phyloP scores from a whole-genome alignment of 2,888 invertebrate genomes.

The Spodoptera picta region DNA sequence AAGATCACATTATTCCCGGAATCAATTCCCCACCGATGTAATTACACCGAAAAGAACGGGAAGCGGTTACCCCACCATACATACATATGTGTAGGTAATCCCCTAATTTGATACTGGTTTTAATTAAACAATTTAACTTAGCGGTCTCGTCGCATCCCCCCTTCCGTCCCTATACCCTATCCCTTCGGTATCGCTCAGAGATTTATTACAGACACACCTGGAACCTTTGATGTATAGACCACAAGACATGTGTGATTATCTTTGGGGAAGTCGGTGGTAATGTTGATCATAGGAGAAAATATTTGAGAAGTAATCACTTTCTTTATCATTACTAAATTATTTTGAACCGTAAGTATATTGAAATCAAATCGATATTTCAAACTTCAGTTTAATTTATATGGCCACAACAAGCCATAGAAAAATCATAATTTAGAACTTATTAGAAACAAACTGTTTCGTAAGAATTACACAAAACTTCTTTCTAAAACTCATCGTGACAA shows the following conservation, averaged over 20 bases:
- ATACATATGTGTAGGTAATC: constrained; percentile 52
- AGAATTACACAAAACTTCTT: no score
- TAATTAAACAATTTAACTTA: constrained; percentile 66
- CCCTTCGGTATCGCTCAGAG: constrained; percentile 11
- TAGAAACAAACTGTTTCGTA: no score
- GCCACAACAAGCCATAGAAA: no score
- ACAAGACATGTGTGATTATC: constrained; percentile 72
- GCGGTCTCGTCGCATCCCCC: constrained; percentile 35
- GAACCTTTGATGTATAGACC: constrained; percentile 64
- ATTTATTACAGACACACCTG: no score
- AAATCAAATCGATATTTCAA: no score
- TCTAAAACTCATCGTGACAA: no score
- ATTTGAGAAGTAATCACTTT: no score
- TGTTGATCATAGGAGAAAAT: background rate
- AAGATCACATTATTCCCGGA: constrained; percentile 2
- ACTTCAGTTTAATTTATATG: no score
- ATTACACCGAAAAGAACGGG: constrained; percentile 45
- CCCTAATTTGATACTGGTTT: constrained; percentile 58
- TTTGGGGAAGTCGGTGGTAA: constrained; percentile 24
- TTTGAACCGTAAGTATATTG: no score
- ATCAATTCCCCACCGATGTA: constrained; percentile 36
- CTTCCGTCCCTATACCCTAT: constrained; percentile 10
- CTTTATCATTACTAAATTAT: no score
- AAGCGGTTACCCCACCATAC: constrained; percentile 31
- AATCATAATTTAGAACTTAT: no score